Evolutionary conservation across 1,140 invertebrate genomes (phyloP).

Genomic region (Orius laevigatus): DNA sequence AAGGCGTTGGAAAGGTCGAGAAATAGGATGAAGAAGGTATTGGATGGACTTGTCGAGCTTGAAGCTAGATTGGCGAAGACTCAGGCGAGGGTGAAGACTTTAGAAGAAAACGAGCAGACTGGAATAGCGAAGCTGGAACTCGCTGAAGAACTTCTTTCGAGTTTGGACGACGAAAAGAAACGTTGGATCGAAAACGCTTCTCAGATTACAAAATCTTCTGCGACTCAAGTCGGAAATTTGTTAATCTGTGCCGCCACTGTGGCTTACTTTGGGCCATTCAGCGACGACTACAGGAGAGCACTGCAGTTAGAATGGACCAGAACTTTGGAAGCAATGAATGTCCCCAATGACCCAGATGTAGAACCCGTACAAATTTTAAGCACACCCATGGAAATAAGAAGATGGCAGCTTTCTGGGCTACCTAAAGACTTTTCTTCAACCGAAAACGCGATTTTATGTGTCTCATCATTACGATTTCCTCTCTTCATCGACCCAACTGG

Average conservation of each 20-base stretch:
- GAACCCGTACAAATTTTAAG: constrained; percentile 40
- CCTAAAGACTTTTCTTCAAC: constrained; percentile 47
- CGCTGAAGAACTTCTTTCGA: constrained; percentile 9
- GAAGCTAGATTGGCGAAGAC: constrained; percentile 69
- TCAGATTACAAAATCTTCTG: too few species aligned
- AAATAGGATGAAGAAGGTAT: constrained; percentile 35
- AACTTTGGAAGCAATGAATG: constrained; percentile 18
- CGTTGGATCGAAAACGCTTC: too few species aligned
- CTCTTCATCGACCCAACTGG: constrained; percentile 54
- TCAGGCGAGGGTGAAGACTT: constrained; percentile 61
- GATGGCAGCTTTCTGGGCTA: constrained; percentile 51
- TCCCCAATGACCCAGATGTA: constrained; percentile 39
- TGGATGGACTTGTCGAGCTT: constrained; percentile 36
- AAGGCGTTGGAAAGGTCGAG: constrained; percentile 36
- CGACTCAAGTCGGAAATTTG: constrained; percentile 20
- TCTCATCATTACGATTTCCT: constrained; percentile 41
- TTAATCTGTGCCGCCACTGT: constrained; percentile 45
- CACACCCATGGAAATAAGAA: constrained; percentile 38
- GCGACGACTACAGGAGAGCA: constrained; percentile 32
- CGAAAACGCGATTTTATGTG: constrained; percentile 49
- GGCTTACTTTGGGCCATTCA: constrained; percentile 51
- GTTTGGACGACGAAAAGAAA: constrained; percentile 8
- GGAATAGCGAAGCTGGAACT: not conserved
- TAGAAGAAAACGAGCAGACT: constrained; percentile 32
- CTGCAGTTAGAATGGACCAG: constrained; percentile 25